phyloP scores from a whole-genome alignment of 2,888 invertebrate species.

The Pediacus dermestoides region DNA sequence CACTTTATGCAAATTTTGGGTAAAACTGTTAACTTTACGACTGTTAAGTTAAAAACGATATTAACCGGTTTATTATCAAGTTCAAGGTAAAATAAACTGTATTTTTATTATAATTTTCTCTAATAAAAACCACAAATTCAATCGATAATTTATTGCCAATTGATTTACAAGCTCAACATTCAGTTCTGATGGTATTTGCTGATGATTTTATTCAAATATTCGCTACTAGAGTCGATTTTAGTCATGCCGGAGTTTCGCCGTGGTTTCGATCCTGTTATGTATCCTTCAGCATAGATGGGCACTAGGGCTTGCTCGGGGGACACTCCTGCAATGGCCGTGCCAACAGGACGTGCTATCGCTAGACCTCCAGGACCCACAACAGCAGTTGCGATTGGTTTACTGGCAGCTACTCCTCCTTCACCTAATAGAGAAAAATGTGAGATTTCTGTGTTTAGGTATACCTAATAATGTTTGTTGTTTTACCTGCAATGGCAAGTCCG shows the following conservation, averaged over 20 bases:
- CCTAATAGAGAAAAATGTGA: slow-evolving; percentile 49
- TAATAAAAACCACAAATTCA: no score
- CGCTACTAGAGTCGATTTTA: slow-evolving; percentile 30
- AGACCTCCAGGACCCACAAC: slow-evolving; percentile 66
- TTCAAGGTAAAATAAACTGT: no score
- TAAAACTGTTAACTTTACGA: no score
- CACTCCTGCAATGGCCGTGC: slow-evolving; percentile 72
- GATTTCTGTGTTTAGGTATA: neutral
- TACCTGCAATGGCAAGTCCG: slow-evolving; percentile 54
- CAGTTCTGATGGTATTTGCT: slow-evolving; percentile 43
- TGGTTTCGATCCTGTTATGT: slow-evolving; percentile 21
- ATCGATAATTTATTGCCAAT: no score
- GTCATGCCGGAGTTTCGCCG: slow-evolving; percentile 14
- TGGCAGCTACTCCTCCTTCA: slow-evolving; percentile 67
- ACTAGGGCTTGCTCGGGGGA: slow-evolving; percentile 52
- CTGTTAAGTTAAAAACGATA: no score
- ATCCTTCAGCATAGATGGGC: slow-evolving; percentile 40
- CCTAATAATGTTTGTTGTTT: slow-evolving; percentile 1
- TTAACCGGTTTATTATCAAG: no score
- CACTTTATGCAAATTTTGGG: no score
- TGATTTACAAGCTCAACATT: slow-evolving; percentile 8
- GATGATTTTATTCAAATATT: slow-evolving; percentile 44
- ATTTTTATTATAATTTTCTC: no score
- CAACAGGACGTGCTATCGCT: slow-evolving; percentile 68
- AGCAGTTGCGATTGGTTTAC: slow-evolving; percentile 69